Percentiles rank a stretch among this genome's conserved stretches.
These are phyloP conservation scores for Macrosiphum euphorbiae DNA, from an alignment of 2,888 invertebrate species.

Conservation along the genomic window DNA sequence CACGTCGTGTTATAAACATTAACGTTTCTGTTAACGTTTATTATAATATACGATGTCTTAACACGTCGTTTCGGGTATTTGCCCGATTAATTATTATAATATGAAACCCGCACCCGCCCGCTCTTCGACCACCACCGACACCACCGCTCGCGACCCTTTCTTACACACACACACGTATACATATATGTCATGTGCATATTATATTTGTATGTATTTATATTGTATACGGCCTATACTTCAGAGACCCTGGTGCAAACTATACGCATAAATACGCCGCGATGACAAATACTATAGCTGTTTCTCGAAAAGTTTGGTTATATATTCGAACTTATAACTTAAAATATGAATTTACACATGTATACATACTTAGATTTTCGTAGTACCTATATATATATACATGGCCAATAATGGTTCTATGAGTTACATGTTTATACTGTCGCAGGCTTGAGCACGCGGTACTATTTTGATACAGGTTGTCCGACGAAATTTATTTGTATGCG, in stretches of 20 bases:
- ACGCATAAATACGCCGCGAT: not conserved
- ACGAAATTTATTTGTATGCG: not conserved
- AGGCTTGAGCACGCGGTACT: not conserved
- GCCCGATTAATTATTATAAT: conserved; percentile 50
- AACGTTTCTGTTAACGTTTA: conserved; percentile 37
- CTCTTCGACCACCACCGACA: not conserved
- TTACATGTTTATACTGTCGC: not conserved
- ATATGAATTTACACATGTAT: not conserved
- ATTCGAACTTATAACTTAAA: not conserved
- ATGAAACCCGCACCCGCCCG: conserved; percentile 21
- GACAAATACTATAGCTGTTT: conserved; percentile 1
- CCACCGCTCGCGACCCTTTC: not conserved
- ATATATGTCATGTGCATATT: not conserved
- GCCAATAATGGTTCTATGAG: not conserved
- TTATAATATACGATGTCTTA: conserved; percentile 33
- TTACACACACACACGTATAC: not conserved
- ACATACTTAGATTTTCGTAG: not conserved
- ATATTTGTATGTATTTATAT: too few species aligned
- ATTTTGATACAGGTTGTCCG: not conserved
- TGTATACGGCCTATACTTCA: too few species aligned
- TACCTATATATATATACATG: not conserved
- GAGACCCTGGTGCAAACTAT: not conserved
- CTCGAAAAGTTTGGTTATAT: not conserved
- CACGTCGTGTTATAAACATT: conserved; percentile 1
- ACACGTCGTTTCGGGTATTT: conserved; percentile 55